Evolutionary conservation across 2,797 vertebrate species (phyloP), one percentile per base, ranked within the genome.

Genomic region (Novumbra hubbsi): DNA sequence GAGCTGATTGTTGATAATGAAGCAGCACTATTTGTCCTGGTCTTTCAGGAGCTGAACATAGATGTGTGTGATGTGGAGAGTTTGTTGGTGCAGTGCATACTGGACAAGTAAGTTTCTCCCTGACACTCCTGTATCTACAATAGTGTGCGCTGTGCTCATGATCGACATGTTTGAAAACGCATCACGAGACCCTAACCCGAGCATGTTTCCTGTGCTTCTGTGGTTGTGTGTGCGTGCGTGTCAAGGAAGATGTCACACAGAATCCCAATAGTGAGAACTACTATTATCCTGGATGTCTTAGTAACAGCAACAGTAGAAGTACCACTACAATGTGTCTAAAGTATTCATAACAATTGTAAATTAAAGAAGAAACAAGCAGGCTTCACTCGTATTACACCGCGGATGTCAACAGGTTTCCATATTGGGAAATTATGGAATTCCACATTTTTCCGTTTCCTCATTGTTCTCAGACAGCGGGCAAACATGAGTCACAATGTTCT

Each of bases 51-150:
- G 90, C 93, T 99, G 91, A 99, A 99, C 95, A 99, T 99, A 88
- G 98, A 99, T 81, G 98, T 99, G 90, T 95, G 96, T 76, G 98
- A 99, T 86, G 98, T 99, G 92, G 98, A 99, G 91, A 99, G 98
- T 93, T 96, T 99, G 94, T 95, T 99, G 90, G 98, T 99, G 83
- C 98, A 99, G 92, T 99, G 98, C 92, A 99, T 99, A 94, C 93
- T 99, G 94, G 98, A 99, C 94, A 99, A 99, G 98, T 99, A 96
- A 83, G 98, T 97, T 83, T 70, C 62, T 80, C 48, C 0, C 15
- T 24, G 9, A 24, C 12, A 71, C 67, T 49, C 9, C n/a, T n/a
- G n/a, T n/a, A 4, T 71, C 2, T 32, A 3, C 9, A 21, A 57
- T 57, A 57, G 55, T 24, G 55, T 9, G 9, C 8, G 12, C 41